Evolutionary conservation across 2,888 invertebrate species (phyloP).

Genomic region (Sinohyriopsis cumingii): DNA sequence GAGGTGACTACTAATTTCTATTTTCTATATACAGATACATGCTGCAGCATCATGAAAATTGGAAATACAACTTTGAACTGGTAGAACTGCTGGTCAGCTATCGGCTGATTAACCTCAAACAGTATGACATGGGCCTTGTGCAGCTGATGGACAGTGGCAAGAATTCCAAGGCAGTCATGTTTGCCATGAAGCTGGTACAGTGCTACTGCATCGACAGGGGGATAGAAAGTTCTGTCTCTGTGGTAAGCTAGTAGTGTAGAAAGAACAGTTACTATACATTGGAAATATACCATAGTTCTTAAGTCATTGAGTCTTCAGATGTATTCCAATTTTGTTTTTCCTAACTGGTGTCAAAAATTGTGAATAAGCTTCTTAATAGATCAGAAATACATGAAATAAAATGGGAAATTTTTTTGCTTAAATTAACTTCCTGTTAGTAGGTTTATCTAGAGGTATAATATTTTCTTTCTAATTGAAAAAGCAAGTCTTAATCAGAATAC

Average conservation of each 20-base stretch:
- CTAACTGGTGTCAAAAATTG: no score
- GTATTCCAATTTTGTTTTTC: no score
- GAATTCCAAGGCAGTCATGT: conserved; percentile 86
- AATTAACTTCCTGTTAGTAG: neutral
- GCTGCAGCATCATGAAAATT: conserved; percentile 88
- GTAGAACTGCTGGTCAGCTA: conserved; percentile 90
- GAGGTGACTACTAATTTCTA: no score
- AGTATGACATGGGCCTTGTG: conserved; percentile 67
- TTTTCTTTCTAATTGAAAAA: neutral
- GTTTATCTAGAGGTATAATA: neutral
- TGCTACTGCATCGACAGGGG: conserved; percentile 87
- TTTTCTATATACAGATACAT: conserved; percentile 73
- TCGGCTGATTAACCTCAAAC: conserved; percentile 86
- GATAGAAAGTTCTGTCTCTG: conserved; percentile 45
- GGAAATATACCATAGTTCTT: no score
- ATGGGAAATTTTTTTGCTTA: neutral
- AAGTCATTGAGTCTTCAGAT: no score
- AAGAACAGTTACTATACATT: no score
- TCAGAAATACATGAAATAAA: no score
- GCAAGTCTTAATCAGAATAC: neutral
- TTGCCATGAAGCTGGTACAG: conserved; percentile 91
- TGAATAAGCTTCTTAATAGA: no score
- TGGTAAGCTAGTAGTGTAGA: conserved; percentile 36
- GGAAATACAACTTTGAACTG: conserved; percentile 93
- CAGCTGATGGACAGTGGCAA: no score